Evolutionary conservation across 2,888 invertebrate genomes (phyloP), one percentile per base, ranked within the genome.

Genomic region (Myopa testacea): DNA sequence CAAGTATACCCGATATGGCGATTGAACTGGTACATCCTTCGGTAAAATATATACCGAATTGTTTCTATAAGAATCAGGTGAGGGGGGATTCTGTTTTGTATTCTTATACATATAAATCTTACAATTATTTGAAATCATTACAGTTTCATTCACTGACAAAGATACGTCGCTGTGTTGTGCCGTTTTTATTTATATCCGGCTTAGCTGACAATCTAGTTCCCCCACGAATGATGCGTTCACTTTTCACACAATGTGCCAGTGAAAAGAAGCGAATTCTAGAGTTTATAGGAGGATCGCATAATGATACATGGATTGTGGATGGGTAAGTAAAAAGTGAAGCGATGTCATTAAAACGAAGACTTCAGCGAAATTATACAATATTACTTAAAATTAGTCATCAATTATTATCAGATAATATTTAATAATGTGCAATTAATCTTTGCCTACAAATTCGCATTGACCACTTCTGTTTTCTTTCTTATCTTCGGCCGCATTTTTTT

Each of bases 1-100:
- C 97, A 5, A 95, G 95, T 87, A 95, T 98, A 89, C 97, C 97
- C 52, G 96, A 96, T 81, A 97, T 98, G 94, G 97, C 96, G 26
- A 92, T 93, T 83, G 93, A 95, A 80, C 91, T 98, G 82, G 87
- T 90, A 74, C 89, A 89, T 85, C 89, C 89, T 63, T 86, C 85
- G 79, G 92, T 98, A 82, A 94, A 94, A 86, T 95, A 94, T 90
- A 90, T 98, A 82, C 98, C 98, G 79, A 90, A 93, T 82, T 92
- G 94, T 89, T 94, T 94, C 88, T 96, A 95, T 90, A 98, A 98
- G 91, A 98, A 97, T 90, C 95, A 96, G 93, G 97, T 97, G 67
- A 81, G 26, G 5, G 60, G 12, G n/a, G n/a, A n/a, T n/a, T n/a
- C n/a, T n/a, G 26, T 55, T 60, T 67, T 63, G 55, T 40, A 76